Percentiles rank a stretch among this genome's conserved stretches.
These are phyloP conservation scores for Pammene fasciana DNA, from an alignment of 2,888 invertebrate genomes.

Conservation along the genomic window DNA sequence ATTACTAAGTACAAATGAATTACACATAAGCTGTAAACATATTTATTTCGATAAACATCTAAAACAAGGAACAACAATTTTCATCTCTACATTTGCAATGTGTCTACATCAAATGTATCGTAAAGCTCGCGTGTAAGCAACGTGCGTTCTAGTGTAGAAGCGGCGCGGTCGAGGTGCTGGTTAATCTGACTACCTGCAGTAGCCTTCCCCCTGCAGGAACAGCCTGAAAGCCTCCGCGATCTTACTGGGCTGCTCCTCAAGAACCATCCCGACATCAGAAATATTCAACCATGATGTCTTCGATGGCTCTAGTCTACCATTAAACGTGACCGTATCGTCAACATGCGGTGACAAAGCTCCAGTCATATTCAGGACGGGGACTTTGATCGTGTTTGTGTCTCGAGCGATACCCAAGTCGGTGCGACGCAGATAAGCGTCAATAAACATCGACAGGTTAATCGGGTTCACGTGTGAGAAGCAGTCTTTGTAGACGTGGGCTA, in stretches of 20 bases:
- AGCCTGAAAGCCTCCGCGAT: conserved; percentile 98
- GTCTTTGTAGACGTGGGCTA: conserved; percentile 95
- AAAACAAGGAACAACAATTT: conserved; percentile 75
- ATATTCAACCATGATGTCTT: conserved; percentile 99
- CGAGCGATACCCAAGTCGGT: conserved; percentile 93
- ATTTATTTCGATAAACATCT: conserved; percentile 77
- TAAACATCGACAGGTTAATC: conserved; percentile 96
- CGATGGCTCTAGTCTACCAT: conserved; percentile 96
- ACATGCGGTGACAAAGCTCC: conserved; percentile 97
- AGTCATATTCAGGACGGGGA: conserved; percentile 96
- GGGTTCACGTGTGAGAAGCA: conserved; percentile 98
- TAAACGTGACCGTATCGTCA: conserved; percentile 98
- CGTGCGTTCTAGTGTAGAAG: conserved; percentile 71
- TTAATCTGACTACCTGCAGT: conserved; percentile 87
- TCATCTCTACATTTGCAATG: conserved; percentile 70
- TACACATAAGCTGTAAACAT: conserved; percentile 59
- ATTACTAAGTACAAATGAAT: conserved; percentile 32
- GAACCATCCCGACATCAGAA: conserved; percentile 98
- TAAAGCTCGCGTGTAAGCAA: conserved; percentile 82
- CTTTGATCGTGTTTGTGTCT: conserved; percentile 86
- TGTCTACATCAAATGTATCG: conserved; percentile 73
- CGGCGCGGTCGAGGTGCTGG: conserved; percentile 55
- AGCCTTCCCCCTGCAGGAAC: conserved; percentile 99
- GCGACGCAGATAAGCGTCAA: conserved; percentile 96
- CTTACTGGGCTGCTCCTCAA: conserved; percentile 99